Percentiles rank a stretch among this genome's conserved stretches.
phyloP scores from a whole-genome alignment of 2,797 vertebrate species.

The Balearica regulorum region DNA sequence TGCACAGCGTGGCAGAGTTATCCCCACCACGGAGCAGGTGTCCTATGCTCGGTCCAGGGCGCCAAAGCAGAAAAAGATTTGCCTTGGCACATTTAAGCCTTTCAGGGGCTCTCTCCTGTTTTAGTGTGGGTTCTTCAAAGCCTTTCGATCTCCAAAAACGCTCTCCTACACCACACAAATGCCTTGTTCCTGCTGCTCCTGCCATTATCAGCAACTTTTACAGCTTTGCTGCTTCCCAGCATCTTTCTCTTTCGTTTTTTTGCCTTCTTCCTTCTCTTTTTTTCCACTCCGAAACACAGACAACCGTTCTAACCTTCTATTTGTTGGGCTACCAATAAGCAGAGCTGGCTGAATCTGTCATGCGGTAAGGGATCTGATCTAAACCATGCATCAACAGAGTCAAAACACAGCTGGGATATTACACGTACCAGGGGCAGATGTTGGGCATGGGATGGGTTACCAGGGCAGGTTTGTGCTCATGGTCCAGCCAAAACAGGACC shows the following conservation, averaged over 20 bases:
- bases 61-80: background rate
- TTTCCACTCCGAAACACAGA: background rate
- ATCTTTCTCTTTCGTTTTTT: background rate
- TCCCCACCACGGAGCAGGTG: background rate
- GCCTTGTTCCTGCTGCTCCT: background rate
- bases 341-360: background rate
- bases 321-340: background rate
- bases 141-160: background rate
- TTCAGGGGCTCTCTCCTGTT: background rate
- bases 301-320: background rate
- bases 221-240: background rate
- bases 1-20: accelerated
- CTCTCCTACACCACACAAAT: background rate
- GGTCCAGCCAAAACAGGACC: background rate
- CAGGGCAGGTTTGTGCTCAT: too few relatives aligned
- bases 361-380: accelerated
- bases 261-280: background rate
- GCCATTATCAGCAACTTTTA: background rate
- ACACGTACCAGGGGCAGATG: accelerated
- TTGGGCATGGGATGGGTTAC: background rate
- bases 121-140: background rate
- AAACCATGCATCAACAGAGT: background rate
- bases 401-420: accelerated
- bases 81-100: background rate
- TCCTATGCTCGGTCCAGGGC: background rate